phyloP scores from a whole-genome alignment of 2,113 vertebrate species.

The Scolopax mira region DNA sequence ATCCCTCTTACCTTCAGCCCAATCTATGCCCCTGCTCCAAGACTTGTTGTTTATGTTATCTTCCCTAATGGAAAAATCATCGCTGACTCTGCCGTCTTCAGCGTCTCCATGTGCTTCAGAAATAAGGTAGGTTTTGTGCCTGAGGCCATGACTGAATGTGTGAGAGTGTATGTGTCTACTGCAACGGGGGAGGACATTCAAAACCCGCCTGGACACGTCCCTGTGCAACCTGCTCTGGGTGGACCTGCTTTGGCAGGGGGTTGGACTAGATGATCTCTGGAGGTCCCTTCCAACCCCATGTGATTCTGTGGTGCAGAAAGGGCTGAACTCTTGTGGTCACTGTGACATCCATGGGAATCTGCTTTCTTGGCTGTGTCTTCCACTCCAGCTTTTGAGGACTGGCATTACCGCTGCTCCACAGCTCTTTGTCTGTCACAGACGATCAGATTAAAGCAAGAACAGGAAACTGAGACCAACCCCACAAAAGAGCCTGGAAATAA shows the following conservation, averaged over 20 bases:
- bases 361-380: neutral
- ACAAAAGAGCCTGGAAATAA: neutral
- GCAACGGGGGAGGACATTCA: neutral
- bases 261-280: no score
- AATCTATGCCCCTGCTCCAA: constrained; percentile 71
- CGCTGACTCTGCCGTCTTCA: constrained; percentile 71
- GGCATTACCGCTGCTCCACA: neutral
- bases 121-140: constrained; percentile 74
- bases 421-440: neutral
- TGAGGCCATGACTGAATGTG: neutral
- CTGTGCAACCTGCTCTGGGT: no score
- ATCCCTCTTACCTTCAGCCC: constrained; percentile 73
- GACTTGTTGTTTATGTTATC: constrained; percentile 76
- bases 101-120: constrained; percentile 78
- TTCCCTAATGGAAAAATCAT: constrained; percentile 79
- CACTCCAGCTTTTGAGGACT: neutral
- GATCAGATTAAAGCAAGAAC: neutral
- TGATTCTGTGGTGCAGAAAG: neutral
- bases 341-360: neutral
- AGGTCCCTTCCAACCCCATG: no score
- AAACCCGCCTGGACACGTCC: no score
- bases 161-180: neutral
- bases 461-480: neutral
- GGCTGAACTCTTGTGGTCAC: neutral
- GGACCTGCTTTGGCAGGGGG: no score